Conservation (phyloP, 2,113 vertebrate genomes). For the Varanus salvator region DNA sequence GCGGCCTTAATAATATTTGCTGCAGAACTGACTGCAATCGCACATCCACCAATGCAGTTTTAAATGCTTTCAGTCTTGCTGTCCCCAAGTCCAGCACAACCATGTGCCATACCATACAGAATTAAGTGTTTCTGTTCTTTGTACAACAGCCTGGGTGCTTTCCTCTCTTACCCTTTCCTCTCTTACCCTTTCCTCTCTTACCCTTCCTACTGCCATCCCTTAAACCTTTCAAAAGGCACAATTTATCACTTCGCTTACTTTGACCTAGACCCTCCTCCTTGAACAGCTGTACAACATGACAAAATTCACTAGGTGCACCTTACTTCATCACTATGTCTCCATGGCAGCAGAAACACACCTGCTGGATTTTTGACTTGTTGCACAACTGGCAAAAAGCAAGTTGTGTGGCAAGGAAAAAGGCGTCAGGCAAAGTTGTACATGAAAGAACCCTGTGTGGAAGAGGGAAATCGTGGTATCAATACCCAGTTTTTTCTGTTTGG, state of each 20-base stretch:
- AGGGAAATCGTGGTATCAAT: background rate
- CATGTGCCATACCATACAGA: too few species aligned
- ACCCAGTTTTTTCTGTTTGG: background rate
- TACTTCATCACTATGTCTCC: background rate
- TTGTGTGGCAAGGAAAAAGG: too few species aligned
- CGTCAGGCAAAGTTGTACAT: background rate
- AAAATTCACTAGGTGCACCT: background rate
- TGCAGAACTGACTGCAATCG: background rate
- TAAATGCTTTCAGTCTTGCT: background rate
- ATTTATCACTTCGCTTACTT: background rate
- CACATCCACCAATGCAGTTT: background rate
- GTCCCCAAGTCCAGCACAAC: background rate
- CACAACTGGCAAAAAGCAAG: background rate
- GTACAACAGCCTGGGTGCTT: background rate
- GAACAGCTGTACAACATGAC: background rate
- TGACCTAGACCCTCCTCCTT: background rate
- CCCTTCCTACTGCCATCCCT: background rate
- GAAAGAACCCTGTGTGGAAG: background rate
- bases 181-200: background rate
- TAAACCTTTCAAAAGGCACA: background rate
- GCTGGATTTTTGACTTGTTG: background rate
- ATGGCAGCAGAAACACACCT: background rate
- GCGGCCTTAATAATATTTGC: background rate
- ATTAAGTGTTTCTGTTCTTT: background rate
- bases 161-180: background rate